Evolutionary conservation across 2,888 invertebrate species (phyloP), one percentile per base, ranked within the genome.

Genomic region (Netelia fuscicornis): DNA sequence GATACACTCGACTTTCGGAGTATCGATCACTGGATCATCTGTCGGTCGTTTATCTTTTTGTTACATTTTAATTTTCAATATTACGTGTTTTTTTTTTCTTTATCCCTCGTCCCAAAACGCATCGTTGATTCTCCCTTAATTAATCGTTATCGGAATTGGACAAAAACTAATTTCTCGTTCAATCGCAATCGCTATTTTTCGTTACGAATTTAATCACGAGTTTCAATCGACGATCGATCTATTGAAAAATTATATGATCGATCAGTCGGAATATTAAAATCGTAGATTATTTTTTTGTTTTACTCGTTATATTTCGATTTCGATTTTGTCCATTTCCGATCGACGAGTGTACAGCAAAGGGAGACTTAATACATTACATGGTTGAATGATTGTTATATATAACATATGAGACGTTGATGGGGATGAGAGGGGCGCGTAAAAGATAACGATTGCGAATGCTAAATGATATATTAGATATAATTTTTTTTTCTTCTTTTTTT

Each of bases 391-490:
- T 65, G 44, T 56, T 67, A 52, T 70, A 68, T 70, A 44, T 62
- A 82, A 71, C 48, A 76, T 44, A 82, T 71, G 79, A 79, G 65
- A 79, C 67, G 75, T 79, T 70, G 64, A 85, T 62, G 72, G 44
- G 44, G 20, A 80, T 78, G 77, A 37, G 60, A 58, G 48, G 62
- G 17, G 25, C 71, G 56, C 58, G 6, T 25, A 60, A 52, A 52
- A 58, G 52, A 83, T 74, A 62, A 79, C 37, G 64, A 54, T 64
- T 54, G 48, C 72, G 58, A 77, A 52, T 58, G 48, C 3, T 52
- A 71, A 56, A 79, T 37, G 75, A 68, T 60, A 52, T 72, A 68
- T 60, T 48, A 13, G 48, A 67, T 62, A 67, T 81, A 13, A 68
- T 68, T 42, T 76, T 11, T 30, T 30, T 30, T 30, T 30, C 2